Conservation (phyloP, 1,140 invertebrate species). For the Branchinecta lindahli region DNA sequence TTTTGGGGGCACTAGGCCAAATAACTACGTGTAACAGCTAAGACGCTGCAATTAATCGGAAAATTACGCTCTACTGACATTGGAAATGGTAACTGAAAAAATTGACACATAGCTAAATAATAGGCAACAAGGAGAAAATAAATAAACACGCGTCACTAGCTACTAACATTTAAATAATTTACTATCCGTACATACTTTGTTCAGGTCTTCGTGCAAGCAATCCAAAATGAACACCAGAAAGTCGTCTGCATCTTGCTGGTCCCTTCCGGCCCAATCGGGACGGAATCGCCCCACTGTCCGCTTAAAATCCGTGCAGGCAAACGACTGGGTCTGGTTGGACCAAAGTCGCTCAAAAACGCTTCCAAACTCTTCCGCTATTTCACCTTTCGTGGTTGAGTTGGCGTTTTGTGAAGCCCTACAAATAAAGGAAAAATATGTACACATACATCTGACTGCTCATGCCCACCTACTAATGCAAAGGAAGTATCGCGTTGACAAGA, state of each 20-base stretch:
- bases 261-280: slow-evolving; percentile 57
- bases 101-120: no score
- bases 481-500: no score
- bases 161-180: slow-evolving; percentile 17
- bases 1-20: no score
- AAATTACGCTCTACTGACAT: no score
- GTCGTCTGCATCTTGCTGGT: slow-evolving; percentile 92
- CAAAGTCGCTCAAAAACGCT: slow-evolving; percentile 54
- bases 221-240: slow-evolving; percentile 79
- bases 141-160: slow-evolving; percentile 6
- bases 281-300: slow-evolving; percentile 53
- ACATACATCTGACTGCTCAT: neutral
- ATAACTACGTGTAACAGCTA: no score
- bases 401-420: slow-evolving; percentile 17
- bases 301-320: slow-evolving; percentile 59
- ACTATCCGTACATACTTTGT: slow-evolving; percentile 37
- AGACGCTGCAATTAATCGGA: no score
- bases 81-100: no score
- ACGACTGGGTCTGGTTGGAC: slow-evolving; percentile 55
- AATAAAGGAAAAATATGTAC: neutral
- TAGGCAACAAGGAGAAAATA: no score
- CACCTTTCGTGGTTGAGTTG: slow-evolving; percentile 37
- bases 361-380: slow-evolving; percentile 55
- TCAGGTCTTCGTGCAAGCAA: slow-evolving; percentile 75
- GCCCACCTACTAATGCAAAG: no score